Conservation (phyloP, 2,797 vertebrate species). For the Malurus splendens region DNA sequence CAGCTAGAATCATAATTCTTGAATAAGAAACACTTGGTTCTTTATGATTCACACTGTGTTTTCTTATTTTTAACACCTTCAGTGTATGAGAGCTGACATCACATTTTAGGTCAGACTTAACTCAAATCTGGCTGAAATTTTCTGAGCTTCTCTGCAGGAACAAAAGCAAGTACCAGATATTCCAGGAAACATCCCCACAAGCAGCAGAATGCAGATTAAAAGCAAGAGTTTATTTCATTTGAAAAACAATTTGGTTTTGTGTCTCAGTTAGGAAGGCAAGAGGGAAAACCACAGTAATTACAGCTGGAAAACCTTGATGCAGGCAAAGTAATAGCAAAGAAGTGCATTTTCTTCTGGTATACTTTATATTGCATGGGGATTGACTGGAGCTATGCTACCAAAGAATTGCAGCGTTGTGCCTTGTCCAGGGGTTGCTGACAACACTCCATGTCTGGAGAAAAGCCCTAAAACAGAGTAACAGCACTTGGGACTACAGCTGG, state of each 20-base stretch:
- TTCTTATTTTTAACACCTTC: not conserved
- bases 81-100: not conserved
- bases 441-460: not conserved
- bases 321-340: not conserved
- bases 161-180: not conserved
- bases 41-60: not conserved
- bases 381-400: not conserved
- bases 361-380: not conserved
- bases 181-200: not conserved
- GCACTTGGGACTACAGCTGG: not conserved
- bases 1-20: not conserved
- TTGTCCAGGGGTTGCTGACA: not conserved
- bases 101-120: not conserved
- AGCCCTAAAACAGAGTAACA: not conserved
- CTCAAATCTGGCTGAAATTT: not conserved
- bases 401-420: not conserved
- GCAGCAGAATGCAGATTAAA: not conserved
- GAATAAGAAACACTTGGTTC: not conserved
- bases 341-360: not conserved
- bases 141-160: not conserved
- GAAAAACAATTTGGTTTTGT: not conserved
- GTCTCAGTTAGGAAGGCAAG: not conserved
- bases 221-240: not conserved
- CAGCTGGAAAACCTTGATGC: not conserved
- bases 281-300: not conserved